Evolutionary conservation across 1,140 invertebrate genomes (phyloP).

Genomic region (Papilio xuthus): DNA sequence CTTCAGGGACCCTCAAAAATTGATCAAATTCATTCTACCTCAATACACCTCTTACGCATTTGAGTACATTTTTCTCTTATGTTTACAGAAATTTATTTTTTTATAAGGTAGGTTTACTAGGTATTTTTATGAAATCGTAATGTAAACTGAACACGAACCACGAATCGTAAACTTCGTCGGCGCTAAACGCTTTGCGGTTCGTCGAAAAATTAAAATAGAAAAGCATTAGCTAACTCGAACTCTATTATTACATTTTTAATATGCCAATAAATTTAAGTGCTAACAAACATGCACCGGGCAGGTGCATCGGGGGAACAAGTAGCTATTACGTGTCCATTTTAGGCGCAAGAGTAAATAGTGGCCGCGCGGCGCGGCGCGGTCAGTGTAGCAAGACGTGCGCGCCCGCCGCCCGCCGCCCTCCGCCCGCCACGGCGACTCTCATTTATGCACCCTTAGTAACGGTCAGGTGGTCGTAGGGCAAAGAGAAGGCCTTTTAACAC

Average conservation of each 20-base stretch:
- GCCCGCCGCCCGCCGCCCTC: slow-evolving; percentile 49
- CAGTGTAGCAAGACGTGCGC: slow-evolving; percentile 63
- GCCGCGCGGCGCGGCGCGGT: slow-evolving; percentile 59
- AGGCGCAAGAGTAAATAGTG: slow-evolving; percentile 72
- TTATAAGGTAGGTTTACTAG: slow-evolving; percentile 11
- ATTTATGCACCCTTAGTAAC: slow-evolving; percentile 78
- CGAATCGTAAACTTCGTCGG: slow-evolving; percentile 14
- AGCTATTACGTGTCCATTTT: slow-evolving; percentile 78
- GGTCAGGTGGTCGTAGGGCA: slow-evolving; percentile 58
- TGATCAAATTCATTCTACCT: slow-evolving; percentile 46
- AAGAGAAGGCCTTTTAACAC: slow-evolving; percentile 31
- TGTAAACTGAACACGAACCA: slow-evolving; percentile 8
- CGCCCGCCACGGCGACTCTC: slow-evolving; percentile 58
- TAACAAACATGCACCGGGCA: slow-evolving; percentile 68
- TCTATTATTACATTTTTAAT: slow-evolving; percentile 39
- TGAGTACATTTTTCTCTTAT: slow-evolving; percentile 19
- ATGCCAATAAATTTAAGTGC: slow-evolving; percentile 65
- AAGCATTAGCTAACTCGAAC: slow-evolving; percentile 26
- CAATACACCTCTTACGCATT: slow-evolving; percentile 49
- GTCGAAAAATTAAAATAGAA: slow-evolving; percentile 32
- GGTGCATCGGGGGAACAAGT: slow-evolving; percentile 76
- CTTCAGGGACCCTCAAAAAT: slow-evolving; percentile 34
- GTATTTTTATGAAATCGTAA: slow-evolving; percentile 21
- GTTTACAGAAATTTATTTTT: background rate
- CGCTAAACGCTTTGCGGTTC: slow-evolving; percentile 24